These are phyloP conservation scores for Lasioglossum vierecki DNA, from an alignment of 2,888 invertebrate genomes.

Conservation along the genomic window DNA sequence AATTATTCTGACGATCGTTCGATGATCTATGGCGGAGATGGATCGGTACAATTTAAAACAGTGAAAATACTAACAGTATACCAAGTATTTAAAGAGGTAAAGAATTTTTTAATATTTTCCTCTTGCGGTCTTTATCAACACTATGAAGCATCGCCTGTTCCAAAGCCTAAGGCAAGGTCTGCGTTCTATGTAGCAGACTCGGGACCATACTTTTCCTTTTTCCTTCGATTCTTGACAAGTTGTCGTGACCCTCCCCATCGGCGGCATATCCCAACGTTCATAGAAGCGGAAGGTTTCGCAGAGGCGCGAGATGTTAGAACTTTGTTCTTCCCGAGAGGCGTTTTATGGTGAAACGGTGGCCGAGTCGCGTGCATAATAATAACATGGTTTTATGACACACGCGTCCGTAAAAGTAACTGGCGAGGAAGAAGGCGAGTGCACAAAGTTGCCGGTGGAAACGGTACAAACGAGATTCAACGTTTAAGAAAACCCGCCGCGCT, in stretches of 20 bases:
- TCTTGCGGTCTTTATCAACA: neutral
- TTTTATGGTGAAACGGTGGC: slow-evolving; percentile 14
- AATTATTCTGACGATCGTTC: neutral
- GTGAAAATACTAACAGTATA: neutral
- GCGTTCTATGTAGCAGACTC: neutral
- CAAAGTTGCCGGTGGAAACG: slow-evolving; percentile 7
- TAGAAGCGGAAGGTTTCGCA: neutral
- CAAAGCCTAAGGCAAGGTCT: neutral
- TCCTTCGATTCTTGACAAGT: neutral
- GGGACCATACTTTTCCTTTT: neutral
- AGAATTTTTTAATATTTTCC: neutral
- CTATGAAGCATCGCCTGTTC: neutral
- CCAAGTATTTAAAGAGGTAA: neutral
- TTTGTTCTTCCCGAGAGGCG: slow-evolving; percentile 10
- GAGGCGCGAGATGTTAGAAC: neutral
- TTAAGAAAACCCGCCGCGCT: slow-evolving; percentile 10
- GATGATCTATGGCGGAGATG: no score
- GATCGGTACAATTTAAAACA: neutral
- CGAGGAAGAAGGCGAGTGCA: neutral
- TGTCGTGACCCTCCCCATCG: neutral
- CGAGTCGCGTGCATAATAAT: slow-evolving; percentile 7
- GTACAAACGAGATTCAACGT: slow-evolving; percentile 10
- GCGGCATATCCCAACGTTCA: neutral
- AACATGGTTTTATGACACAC: slow-evolving; percentile 13
- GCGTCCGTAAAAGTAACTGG: neutral